phyloP scores from a whole-genome alignment of 2,888 invertebrate species.

The Machimus rusticus region DNA sequence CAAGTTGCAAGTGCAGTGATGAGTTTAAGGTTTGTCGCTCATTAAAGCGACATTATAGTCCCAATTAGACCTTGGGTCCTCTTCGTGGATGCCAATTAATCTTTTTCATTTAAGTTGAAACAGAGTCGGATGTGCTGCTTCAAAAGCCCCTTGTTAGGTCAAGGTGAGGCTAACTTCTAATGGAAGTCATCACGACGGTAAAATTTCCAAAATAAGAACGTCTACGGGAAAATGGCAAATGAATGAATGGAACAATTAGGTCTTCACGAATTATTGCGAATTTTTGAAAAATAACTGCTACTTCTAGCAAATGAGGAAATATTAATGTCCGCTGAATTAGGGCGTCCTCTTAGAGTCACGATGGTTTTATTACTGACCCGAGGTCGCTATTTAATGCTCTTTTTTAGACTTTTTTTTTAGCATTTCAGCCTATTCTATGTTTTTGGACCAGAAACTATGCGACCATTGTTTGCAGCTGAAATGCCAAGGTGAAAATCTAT shows the following conservation, averaged over 20 bases:
- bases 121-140: not conserved
- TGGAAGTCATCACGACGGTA: not conserved
- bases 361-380: not conserved
- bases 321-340: not conserved
- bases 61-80: not conserved
- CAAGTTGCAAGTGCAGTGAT: not conserved
- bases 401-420: not conserved
- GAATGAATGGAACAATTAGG: not conserved
- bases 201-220: not conserved
- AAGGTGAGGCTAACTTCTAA: not conserved
- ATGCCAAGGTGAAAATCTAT: conserved; percentile 10
- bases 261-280: conserved; percentile 12
- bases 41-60: not conserved
- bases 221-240: not conserved
- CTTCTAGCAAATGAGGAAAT: not conserved
- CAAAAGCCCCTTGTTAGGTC: not conserved
- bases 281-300: not conserved
- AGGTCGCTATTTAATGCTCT: not conserved
- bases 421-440: not conserved
- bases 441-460: not conserved
- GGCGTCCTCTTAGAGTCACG: not conserved
- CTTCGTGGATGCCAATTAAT: not conserved
- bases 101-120: not conserved
- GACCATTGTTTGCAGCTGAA: not conserved
- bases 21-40: not conserved